These are phyloP conservation scores for Tautogolabrus adspersus DNA, from an alignment of 2,113 vertebrate genomes.

Conservation along the genomic window DNA sequence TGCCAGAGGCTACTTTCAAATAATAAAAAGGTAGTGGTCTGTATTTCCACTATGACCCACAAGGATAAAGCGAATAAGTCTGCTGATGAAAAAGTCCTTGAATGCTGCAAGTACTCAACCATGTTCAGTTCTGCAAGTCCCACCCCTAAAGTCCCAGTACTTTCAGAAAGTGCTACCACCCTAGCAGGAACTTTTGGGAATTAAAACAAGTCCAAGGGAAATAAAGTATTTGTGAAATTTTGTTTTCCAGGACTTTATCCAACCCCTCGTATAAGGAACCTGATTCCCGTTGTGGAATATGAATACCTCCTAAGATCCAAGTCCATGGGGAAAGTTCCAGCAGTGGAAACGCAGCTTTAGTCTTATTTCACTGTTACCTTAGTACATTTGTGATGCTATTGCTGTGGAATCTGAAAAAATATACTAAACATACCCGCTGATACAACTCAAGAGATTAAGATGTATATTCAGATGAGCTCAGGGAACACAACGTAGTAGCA, in stretches of 20 bases:
- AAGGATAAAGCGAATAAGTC: neutral
- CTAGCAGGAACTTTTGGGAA: neutral
- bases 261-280: neutral
- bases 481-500: constrained; percentile 76
- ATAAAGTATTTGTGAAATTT: neutral
- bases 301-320: neutral
- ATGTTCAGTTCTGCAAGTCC: neutral
- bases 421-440: constrained; percentile 20
- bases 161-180: neutral
- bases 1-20: neutral
- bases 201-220: too few relatives aligned
- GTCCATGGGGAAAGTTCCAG: neutral
- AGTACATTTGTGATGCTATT: neutral
- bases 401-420: constrained; percentile 24
- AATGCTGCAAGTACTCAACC: neutral
- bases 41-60: neutral
- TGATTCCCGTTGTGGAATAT: neutral
- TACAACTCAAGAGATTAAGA: constrained; percentile 25
- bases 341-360: neutral
- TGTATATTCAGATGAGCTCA: constrained; percentile 71
- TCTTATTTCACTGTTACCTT: neutral
- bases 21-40: neutral
- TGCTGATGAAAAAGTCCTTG: neutral
- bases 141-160: neutral
- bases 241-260: neutral